phyloP scores from a whole-genome alignment of 2,888 invertebrate genomes.

The Chloroclystis v-ata region DNA sequence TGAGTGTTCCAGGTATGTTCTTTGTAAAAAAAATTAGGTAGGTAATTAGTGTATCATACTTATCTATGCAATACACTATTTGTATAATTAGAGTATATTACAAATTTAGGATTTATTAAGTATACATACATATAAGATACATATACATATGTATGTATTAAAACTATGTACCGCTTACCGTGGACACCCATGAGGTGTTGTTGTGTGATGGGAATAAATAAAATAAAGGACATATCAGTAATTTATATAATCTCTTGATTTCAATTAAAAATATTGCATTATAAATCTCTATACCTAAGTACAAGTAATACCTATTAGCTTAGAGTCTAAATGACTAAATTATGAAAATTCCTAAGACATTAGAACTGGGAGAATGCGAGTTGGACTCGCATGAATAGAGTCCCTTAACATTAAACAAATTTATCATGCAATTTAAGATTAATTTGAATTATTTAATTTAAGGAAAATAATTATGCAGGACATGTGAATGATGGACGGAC shows the following conservation, averaged over 20 bases:
- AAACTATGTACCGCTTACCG: too few relatives aligned
- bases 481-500: neutral
- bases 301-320: slow-evolving; percentile 40
- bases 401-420: neutral
- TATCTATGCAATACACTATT: too few relatives aligned
- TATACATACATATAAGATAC: too few relatives aligned
- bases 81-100: too few relatives aligned
- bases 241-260: slow-evolving; percentile 33
- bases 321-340: slow-evolving; percentile 71
- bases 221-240: slow-evolving; percentile 21
- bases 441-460: neutral
- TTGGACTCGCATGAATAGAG: neutral
- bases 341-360: slow-evolving; percentile 51
- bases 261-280: slow-evolving; percentile 47
- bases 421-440: neutral
- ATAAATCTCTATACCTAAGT: slow-evolving; percentile 37
- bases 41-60: too few relatives aligned
- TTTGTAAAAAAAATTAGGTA: too few relatives aligned
- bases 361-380: slow-evolving; percentile 27
- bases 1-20: too few relatives aligned
- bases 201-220: neutral
- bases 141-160: too few relatives aligned
- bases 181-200: too few relatives aligned
- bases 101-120: too few relatives aligned
- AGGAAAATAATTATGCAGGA: neutral